Base-by-base conservation (phyloP, 1,140 invertebrate genomes). In the Leptopilina boulardi region DNA sequence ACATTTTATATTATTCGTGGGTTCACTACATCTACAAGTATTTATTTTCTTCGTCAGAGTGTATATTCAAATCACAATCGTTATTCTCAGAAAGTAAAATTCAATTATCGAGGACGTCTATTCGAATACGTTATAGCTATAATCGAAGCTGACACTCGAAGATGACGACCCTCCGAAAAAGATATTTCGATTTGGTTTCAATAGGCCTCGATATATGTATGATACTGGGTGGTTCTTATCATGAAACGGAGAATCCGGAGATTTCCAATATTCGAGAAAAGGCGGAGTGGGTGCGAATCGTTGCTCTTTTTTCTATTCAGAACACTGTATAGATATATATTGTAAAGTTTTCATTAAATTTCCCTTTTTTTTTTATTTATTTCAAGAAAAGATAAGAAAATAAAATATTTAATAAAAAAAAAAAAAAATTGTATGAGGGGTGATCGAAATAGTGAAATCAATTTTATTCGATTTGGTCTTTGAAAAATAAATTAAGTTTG, bases 131-230 rank as follows among this genome's bases (percentile, higher is more conserved):
- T 11, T 30, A n/a, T n/a, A 11, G 21, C 59, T 66, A n/a, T n/a
- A 66, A 66, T 51, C 47, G 47, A 51, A 51, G 59, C 59, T 66
- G 59, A 15, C 59, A 66, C 59, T 66, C 59, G 59, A 66, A 66
- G 23, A 66, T n/a, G 15, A 15, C 26, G 59, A 66, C 21, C 26
- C 59, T 66, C 3, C 4, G 26, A 30, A 66, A 66, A 66, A 13
- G 59, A 66, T 34, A 30, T 66, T 30, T 66, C 59, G 59, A 66
- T 30, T 3, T 30, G 59, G 13, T 8, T 66, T 66, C 23, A 66
- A 66, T 66, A 30, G 59, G 59, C 59, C 59, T 66, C 59, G 59
- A 66, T 34, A 66, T 66, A 66, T 66, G 23, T 66, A 38, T 66
- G 11, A 66, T 66, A 66, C 26, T 30, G n/a, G 59, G 15, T 30